These are phyloP conservation scores for Onychostoma macrolepis DNA, from an alignment of 2,113 vertebrate species.

Conservation along the genomic window DNA sequence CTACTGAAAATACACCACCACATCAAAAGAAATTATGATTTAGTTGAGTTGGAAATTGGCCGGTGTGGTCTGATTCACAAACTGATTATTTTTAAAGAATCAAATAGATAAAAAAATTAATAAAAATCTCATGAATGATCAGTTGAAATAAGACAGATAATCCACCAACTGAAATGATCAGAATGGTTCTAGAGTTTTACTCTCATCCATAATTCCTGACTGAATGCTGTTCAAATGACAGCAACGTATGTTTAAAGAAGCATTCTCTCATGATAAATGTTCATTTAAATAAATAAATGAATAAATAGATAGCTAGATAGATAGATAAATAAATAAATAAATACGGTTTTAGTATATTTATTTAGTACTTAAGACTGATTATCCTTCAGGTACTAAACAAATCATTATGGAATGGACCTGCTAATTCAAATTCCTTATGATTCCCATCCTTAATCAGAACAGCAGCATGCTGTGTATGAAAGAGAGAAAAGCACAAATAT, in stretches of 20 bases:
- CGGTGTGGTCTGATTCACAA: neutral
- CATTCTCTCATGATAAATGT: neutral
- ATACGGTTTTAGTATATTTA: neutral
- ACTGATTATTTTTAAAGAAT: neutral
- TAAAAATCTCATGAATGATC: neutral
- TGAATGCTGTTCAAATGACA: neutral
- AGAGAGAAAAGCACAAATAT: conserved; percentile 31
- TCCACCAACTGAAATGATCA: neutral
- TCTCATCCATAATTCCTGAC: neutral
- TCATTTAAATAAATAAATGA: neutral
- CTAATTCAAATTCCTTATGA: neutral
- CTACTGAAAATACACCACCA: neutral
- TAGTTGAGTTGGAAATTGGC: neutral
- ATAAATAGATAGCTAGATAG: neutral
- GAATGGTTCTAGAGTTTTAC: neutral
- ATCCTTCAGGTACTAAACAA: neutral
- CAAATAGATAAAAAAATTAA: neutral
- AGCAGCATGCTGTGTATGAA: neutral
- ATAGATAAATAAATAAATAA: neutral
- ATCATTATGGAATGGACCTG: neutral
- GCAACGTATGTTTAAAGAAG: neutral
- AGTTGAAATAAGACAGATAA: neutral
- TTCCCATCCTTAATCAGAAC: neutral
- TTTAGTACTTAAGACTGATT: neutral
- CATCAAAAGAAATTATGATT: neutral